Evolutionary conservation across 2,888 invertebrate species (phyloP), one percentile per base, ranked within the genome.

Genomic region (Andrena trimmerana): DNA sequence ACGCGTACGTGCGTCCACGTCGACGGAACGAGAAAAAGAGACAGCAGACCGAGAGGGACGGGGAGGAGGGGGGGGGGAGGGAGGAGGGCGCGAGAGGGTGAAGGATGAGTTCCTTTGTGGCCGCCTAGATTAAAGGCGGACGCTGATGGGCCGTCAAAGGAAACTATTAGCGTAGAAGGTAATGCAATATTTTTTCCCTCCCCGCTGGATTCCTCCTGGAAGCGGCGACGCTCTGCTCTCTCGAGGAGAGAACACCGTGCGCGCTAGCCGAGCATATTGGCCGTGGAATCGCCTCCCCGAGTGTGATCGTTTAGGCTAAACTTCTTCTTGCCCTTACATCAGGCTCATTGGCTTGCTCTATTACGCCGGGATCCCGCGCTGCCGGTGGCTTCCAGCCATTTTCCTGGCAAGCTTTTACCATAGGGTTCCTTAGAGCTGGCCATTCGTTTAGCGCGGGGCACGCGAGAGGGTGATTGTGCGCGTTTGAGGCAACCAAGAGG

Each of bases 141-240:
- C 85, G 84, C 89, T 90, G 91, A 91, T 92, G 91, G 90, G 73
- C 88, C 90, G 91, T 91, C 90, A 92, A 91, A 91, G 91, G 90
- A 90, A 90, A 91, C 91, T 92, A 92, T 92, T 92, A 92, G 87
- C 88, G 88, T 85, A 84, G 88, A 88, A 85, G 87, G 88, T 90
- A 91, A 92, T 91, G 87, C 89, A 90, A 91, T 90, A 91, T 90
- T 92, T 89, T 89, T 89, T 88, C 87, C 74, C 80, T 72, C 81
- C 83, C 83, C 81, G 77, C 62, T 71, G 80, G 83, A 83, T 77
- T 83, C 78, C 82, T 84, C 68, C 69, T 57, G 80, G 29, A 50
- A 67, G 67, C 42, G 60, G 33, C 69, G 54, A 57, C 71, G 57
- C 60, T 10, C 10, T 31, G n/a, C 62, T 59, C 70, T 71, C 33